These are phyloP conservation scores for Sthenelais limicola DNA, from an alignment of 2,888 invertebrate genomes.

Conservation along the genomic window DNA sequence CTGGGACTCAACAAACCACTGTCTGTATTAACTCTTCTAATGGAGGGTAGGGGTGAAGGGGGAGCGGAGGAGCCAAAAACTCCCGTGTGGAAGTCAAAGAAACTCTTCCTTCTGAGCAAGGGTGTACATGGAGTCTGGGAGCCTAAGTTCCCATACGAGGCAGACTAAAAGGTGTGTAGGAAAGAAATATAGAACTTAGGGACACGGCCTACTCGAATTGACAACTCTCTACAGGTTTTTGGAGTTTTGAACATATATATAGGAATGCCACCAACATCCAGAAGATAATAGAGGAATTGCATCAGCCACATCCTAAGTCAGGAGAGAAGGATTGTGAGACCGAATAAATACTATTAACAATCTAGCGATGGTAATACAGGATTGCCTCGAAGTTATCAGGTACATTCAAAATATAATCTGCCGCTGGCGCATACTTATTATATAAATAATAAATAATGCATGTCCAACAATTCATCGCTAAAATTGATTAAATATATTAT, in stretches of 20 bases:
- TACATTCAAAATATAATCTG: no score
- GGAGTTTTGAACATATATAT: background rate
- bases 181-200: background rate
- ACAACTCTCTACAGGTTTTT: background rate
- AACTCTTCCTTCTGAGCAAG: background rate
- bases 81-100: constrained; percentile 7
- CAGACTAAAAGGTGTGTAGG: constrained; percentile 2
- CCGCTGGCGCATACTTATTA: no score
- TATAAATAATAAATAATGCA: no score
- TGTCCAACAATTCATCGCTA: no score
- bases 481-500: no score
- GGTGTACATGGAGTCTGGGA: constrained; percentile 17
- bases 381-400: no score
- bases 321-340: no score
- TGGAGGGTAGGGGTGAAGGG: background rate
- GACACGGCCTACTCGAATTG: background rate
- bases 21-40: background rate
- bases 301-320: no score
- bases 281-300: background rate
- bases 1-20: background rate
- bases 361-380: no score
- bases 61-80: background rate
- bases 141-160: constrained; percentile 9
- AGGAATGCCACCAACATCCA: background rate
- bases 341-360: no score